Base-by-base conservation (phyloP, 2,113 vertebrate genomes). In the Paratilapia polleni region DNA sequence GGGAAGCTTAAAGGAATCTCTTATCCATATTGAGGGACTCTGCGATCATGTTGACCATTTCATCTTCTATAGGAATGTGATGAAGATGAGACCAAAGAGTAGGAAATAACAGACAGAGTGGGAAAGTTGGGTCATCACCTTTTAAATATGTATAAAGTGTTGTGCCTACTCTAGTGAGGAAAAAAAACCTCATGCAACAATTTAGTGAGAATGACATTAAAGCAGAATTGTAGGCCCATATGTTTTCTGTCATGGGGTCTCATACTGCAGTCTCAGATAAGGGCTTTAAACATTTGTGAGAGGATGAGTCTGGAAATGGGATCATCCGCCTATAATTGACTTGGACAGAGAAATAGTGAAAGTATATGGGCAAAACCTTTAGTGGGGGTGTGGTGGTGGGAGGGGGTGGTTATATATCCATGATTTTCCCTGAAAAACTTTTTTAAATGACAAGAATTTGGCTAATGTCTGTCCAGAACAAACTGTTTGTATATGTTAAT, bases 151-250 rank as follows among this genome's bases (percentile, higher is more conserved):
- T 63, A n/a, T 63, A 7, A 36, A 63, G 20, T 9, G 13, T 56
- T 47, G 31, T 47, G 22, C 64, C 62, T 82, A 8, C 28, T 76
- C 56, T 36, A 58, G 34, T 14, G 10, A 12, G 26, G 0, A 3
- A 3, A 24, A 1, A 31, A 31, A 78, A 66, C 6, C 17, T 47
- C 34, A n/a, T 26, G 5, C 12, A 17, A 68, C 77, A 78, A 58
- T 83, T 28, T 58, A 70, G 36, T 70, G 8, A 81, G 13, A 78
- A 87, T 85, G 52, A 70, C 74, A 79, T 60, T 24, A 59, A 85
- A 81, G 54, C 52, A 57, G 74, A 64, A 82, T 26, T 56, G 61
- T 68, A 8, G 38, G 20, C 8, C 38, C 74, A 68, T 85, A 57
- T 78, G 36, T 82, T 84, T 82, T 31, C 43, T 73, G 26, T n/a